Evolutionary conservation across 2,797 vertebrate genomes (phyloP).

Genomic region (Gorsachius magnificus): DNA sequence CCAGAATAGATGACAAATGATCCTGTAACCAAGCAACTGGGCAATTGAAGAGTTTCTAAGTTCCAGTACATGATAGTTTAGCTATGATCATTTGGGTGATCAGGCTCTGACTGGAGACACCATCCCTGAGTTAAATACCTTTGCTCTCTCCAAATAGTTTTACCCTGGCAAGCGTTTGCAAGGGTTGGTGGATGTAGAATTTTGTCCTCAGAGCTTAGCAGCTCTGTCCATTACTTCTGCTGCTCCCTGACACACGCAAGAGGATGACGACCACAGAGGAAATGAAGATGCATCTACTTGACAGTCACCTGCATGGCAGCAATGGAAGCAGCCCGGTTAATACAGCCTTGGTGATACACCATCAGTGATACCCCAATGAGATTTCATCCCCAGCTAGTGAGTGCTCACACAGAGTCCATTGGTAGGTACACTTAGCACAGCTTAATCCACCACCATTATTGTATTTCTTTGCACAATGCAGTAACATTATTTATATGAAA

Average conservation of each 20-base stretch:
- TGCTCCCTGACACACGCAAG: background rate
- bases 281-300: slow-evolving; percentile 10
- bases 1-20: slow-evolving; percentile 76
- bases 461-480: background rate
- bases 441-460: background rate
- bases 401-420: background rate
- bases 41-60: slow-evolving; percentile 73
- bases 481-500: slow-evolving; percentile 18
- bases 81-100: slow-evolving; percentile 22
- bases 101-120: background rate
- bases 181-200: background rate
- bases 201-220: slow-evolving; percentile 5
- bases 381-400: background rate
- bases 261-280: background rate
- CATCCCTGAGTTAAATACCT: slow-evolving; percentile 6
- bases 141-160: background rate
- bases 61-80: slow-evolving; percentile 68
- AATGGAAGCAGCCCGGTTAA: background rate
- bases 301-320: background rate
- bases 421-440: background rate
- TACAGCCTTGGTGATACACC: background rate
- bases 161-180: background rate
- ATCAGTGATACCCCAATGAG: background rate
- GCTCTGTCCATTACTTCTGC: slow-evolving; percentile 1
- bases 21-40: slow-evolving; percentile 81